A percentile compares a stretch with the other conserved stretches of the same genome.
phyloP scores from a whole-genome alignment of 2,113 vertebrate genomes.

The Triplophysa tibetana region DNA sequence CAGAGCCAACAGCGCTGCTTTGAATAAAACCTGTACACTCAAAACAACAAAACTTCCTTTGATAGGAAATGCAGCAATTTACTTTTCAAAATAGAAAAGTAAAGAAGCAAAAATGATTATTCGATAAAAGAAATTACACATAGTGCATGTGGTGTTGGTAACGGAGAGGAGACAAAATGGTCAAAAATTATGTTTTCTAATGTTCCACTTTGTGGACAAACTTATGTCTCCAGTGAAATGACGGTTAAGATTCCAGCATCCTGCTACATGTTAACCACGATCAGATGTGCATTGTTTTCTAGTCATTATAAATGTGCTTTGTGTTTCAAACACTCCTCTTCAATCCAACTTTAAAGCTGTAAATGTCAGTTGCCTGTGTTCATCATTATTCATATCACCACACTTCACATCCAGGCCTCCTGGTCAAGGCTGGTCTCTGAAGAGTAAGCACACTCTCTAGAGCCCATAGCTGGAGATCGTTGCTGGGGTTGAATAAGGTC shows the following conservation, averaged over 20 bases:
- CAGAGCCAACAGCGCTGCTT: not conserved
- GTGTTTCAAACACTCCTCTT: not conserved
- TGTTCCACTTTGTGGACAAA: slow-evolving; percentile 9
- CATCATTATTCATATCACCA: slow-evolving; percentile 1
- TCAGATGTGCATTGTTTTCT: slow-evolving; percentile 28
- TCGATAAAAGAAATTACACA: not conserved
- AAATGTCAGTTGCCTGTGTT: not conserved
- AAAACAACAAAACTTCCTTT: not conserved
- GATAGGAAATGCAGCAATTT: not conserved
- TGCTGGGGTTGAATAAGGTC: slow-evolving; percentile 70
- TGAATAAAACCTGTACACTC: not conserved
- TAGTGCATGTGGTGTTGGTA: not conserved
- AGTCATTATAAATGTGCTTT: slow-evolving; percentile 35
- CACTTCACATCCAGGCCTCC: slow-evolving; percentile 74
- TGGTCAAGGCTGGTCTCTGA: slow-evolving; percentile 69
- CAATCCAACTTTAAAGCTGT: not conserved
- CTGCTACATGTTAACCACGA: slow-evolving; percentile 67
- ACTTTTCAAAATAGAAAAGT: not conserved
- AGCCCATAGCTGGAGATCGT: slow-evolving; percentile 61
- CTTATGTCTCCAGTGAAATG: slow-evolving; percentile 24
- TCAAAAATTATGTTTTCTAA: not conserved
- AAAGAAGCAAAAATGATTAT: not conserved
- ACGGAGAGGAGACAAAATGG: slow-evolving; percentile 29
- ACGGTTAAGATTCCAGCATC: slow-evolving; percentile 19
- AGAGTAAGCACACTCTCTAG: slow-evolving; percentile 65